Base-by-base conservation (phyloP, 1,140 invertebrate genomes). In the Archivesica marissinica region DNA sequence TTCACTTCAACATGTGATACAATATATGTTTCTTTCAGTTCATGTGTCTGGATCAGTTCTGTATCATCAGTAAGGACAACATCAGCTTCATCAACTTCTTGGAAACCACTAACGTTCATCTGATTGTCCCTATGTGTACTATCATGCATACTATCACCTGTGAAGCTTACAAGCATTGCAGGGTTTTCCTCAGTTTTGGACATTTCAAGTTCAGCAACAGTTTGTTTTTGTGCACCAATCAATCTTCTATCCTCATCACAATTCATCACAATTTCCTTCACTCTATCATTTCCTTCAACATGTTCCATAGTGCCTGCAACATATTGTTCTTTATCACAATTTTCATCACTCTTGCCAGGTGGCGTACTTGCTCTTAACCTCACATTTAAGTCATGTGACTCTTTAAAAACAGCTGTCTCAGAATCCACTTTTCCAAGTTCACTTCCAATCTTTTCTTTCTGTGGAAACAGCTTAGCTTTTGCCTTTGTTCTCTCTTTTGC, bases 381-480 rank as follows among this genome's bases (percentile, higher is more conserved):
- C 3, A 59, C 52, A 76, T 28, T 28, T n/a, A n/a, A n/a, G 13
- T 15, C 30, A 68, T 20, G 17, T 76, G 23, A 20, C 74, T 52
- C 23, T 1, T 6, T 30, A 4, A 2, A 28, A 35, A 25, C 7
- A 13, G 23, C 44, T 54, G 44, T n/a, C 44, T 76, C 70, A 15
- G 33, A 39, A 2, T 7, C 23, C n/a, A 23, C 2, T 28, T 52
- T 74, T 52, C 13, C 66, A 41, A 4, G 33, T 50, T 50, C 38
- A n/a, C 7, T 15, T 50, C n/a, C 47, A 52, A 38, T 38, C 59
- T 30, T 59, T 7, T 47, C 39, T 54, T 54, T 81, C 50, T 80
- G 33, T 76, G 56, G 78, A 81, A 82, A 82, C 33, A 82, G 39
- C 33, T 82, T 82, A 9, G 79, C 28, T 82, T 82, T 82, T 30